Evolutionary conservation across 1,140 invertebrate genomes (phyloP).

Genomic region (Drosophila melanogaster): DNA sequence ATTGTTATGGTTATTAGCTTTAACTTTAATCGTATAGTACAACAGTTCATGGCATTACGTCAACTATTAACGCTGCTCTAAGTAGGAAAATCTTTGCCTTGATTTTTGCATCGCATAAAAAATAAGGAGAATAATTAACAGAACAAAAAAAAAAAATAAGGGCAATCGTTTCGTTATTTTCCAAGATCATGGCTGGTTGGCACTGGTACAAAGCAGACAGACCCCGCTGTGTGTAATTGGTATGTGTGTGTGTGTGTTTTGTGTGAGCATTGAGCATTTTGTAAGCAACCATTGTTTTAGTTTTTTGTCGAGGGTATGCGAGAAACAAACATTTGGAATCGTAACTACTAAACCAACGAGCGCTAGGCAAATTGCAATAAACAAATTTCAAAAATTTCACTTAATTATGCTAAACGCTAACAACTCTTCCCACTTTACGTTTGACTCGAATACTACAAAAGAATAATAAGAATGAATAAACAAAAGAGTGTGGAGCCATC

Average conservation of each 20-base stretch:
- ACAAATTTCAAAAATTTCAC: conserved; percentile 68
- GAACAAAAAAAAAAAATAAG: conserved; percentile 28
- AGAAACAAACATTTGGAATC: conserved; percentile 54
- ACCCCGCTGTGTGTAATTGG: conserved; percentile 38
- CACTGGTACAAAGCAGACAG: conserved; percentile 65
- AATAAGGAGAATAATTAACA: conserved; percentile 48
- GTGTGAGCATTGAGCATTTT: conserved; percentile 74
- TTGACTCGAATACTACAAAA: conserved; percentile 73
- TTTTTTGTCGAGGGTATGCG: conserved; percentile 36
- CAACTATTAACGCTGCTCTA: conserved; percentile 60
- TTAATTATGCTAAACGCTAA: conserved; percentile 76
- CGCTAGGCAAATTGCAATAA: conserved; percentile 70
- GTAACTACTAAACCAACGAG: conserved; percentile 71
- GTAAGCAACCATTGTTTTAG: conserved; percentile 39
- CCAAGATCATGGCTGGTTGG: conserved; percentile 60
- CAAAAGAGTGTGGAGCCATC: conserved; percentile 62
- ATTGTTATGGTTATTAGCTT: conserved; percentile 41
- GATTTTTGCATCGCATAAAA: conserved; percentile 32
- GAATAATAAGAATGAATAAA: conserved; percentile 62
- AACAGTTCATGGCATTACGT: conserved; percentile 72
- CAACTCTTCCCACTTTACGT: conserved; percentile 64
- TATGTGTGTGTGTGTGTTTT: conserved; percentile 28
- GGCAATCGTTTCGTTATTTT: conserved; percentile 39
- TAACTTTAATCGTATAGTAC: conserved; percentile 62
- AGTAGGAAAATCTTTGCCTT: conserved; percentile 57